Conservation (phyloP, 1,140 invertebrate species). For the Heliothis subflexa region DNA sequence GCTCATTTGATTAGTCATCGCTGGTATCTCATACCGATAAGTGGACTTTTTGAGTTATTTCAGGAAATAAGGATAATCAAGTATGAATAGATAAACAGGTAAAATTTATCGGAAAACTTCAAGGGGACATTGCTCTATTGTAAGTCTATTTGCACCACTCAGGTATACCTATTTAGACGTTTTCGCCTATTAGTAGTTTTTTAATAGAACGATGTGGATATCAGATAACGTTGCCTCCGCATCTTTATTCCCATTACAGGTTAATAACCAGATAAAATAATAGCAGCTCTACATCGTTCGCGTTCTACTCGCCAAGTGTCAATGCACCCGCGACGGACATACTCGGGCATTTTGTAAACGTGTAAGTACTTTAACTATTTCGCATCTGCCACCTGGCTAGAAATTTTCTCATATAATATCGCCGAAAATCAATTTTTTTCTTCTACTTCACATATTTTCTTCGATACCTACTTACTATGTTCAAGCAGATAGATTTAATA, state of each 20-base stretch:
- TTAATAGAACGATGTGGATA: constrained; percentile 23
- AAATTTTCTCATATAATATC: constrained; percentile 2
- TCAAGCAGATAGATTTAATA: too few relatives aligned
- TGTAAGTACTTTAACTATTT: constrained; percentile 34
- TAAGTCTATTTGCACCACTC: neutral
- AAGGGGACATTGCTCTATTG: neutral
- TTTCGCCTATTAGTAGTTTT: neutral
- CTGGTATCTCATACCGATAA: constrained; percentile 2
- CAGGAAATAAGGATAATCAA: constrained; percentile 31
- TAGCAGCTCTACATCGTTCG: constrained; percentile 44
- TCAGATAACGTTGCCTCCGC: constrained; percentile 32
- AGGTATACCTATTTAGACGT: neutral
- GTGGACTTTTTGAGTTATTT: constrained; percentile 1
- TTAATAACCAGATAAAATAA: constrained; percentile 55
- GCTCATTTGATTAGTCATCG: constrained; percentile 33
- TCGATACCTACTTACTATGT: too few relatives aligned
- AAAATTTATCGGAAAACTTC: constrained; percentile 28
- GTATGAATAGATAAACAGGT: constrained; percentile 34
- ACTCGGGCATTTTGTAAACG: constrained; percentile 43
- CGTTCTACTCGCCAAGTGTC: constrained; percentile 54
- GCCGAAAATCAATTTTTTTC: neutral
- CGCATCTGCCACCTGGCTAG: constrained; percentile 16
- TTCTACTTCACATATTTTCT: neutral
- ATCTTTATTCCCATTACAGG: constrained; percentile 46
- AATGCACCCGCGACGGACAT: constrained; percentile 49